Base-by-base conservation (phyloP, 2,113 vertebrate genomes). In the Bubo bubo region DNA sequence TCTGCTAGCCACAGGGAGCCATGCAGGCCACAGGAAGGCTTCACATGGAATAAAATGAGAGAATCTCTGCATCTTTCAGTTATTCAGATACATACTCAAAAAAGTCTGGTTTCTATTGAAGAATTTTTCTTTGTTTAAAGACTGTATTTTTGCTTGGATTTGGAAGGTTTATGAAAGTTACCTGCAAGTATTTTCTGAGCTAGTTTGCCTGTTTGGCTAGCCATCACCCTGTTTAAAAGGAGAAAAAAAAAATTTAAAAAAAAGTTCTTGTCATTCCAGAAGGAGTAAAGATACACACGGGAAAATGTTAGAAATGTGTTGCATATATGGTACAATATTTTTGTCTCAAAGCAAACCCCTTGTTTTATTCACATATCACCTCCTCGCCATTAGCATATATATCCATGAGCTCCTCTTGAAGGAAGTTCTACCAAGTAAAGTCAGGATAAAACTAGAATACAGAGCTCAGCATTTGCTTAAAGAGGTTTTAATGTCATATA, bases 301-400 rank as follows among this genome's bases (percentile, higher is more conserved):
- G 7, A 81, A 60, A 71, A 41, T 23, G 8, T 12, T 17, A 75
- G 35, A 66, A 71, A 67, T 30, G 0, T 30, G 8, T 85, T 17
- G 2, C 12, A 9, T 50, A 20, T 34, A 47, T 30, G 3, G 12
- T 34, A n/a, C 5, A 58, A 28, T 27, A 32, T 15, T 12, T 60
- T 63, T 64, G 56, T 49, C 4, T 71, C 13, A 50, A 53, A 86
- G 17, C 7, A 49, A 22, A 0, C 5, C 0, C 3, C 4, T 9
- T 27, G 6, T 30, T 32, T 64, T 28, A 41, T 34, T 10, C 14
- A 23, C 4, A 0, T 52, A 43, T 18, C 6, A 45, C 12, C 1
- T 80, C 4, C 10, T 72, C 14, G 70, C 2, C 6, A 14, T 80
- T 58, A 73, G 59, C 24, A 4, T 2, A 14, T 8, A 34, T 50